Base-by-base conservation (phyloP, 1,140 invertebrate genomes). In the Phenacoccus solenopsis region DNA sequence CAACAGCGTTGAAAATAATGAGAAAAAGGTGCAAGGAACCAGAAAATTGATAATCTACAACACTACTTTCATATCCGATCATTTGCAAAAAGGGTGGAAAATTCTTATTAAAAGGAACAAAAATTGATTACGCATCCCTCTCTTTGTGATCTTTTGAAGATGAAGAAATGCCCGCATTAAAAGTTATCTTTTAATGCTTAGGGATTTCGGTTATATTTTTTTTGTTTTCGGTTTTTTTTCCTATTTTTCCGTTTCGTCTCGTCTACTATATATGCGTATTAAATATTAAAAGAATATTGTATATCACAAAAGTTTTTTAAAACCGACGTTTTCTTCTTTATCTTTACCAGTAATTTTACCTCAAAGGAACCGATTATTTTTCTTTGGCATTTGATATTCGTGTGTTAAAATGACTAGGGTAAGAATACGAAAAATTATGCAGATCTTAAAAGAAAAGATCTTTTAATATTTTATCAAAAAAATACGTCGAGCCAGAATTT, bases 271-370 rank as follows among this genome's bases (percentile, higher is more conserved):
- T 25, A 64, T 64, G 22, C 59, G 59, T 64, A 64, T 64, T 64
- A 64, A 64, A 64, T 64, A 64, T 64, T 64, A 64, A 64, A 64
- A 64, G 59, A 64, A 64, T 64, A 64, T 64, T 64, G 59, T 64
- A 64, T 64, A 64, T 64, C 59, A 64, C 22, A 64, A 64, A 27
- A 64, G 38, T 49, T 9, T n/a, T n/a, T n/a, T 9, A 9, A 49
- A 49, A 9, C 4, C 16, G 5, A 2, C 38, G 38, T 49, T 49
- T 49, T 49, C 5, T 32, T 5, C 30, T 13, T n/a, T 49, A 49
- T 49, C 13, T n/a, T 49, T 9, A 49, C 38, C 38, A 49, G 38
- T 49, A 49, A 49, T 49, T 49, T 49, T 49, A 49, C 38, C 38
- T 49, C 38, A 49, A 49, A 49, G 38, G 20, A 49, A 49, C 38